Conservation (phyloP, 2,888 invertebrate species). For the Galerucella nymphaeae region DNA sequence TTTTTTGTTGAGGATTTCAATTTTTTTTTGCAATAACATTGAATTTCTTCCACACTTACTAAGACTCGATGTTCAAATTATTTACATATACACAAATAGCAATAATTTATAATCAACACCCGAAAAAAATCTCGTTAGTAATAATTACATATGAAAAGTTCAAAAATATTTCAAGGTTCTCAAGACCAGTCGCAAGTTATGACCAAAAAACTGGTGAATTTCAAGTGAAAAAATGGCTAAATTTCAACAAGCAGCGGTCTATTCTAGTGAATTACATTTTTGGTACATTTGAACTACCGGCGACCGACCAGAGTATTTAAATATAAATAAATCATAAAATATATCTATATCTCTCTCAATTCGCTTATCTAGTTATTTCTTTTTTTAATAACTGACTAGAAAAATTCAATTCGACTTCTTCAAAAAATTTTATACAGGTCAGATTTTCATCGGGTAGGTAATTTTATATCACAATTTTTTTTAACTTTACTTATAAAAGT, state of each 20-base stretch:
- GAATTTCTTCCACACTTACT: constrained; percentile 21
- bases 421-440: constrained; percentile 32
- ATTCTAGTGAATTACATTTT: background rate
- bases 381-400: constrained; percentile 39
- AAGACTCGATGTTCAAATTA: constrained; percentile 47
- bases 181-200: background rate
- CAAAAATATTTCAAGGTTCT: constrained; percentile 11
- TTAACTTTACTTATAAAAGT: constrained; percentile 45
- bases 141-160: constrained; percentile 32
- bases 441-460: constrained; percentile 36
- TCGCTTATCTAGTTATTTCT: constrained; percentile 36
- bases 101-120: constrained; percentile 48
- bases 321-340: constrained; percentile 8
- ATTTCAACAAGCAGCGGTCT: background rate
- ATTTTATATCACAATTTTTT: constrained; percentile 47
- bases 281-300: constrained; percentile 2
- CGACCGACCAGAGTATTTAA: background rate
- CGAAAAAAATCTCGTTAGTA: constrained; percentile 36
- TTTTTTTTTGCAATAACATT: constrained; percentile 8
- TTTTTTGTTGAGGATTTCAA: constrained; percentile 15
- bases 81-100: constrained; percentile 51
- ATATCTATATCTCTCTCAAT: constrained; percentile 23
- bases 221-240: background rate
- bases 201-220: background rate
- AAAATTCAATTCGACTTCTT: constrained; percentile 36